These are phyloP conservation scores for Eristalinus aeneus DNA, from an alignment of 2,888 invertebrate species.

Conservation along the genomic window DNA sequence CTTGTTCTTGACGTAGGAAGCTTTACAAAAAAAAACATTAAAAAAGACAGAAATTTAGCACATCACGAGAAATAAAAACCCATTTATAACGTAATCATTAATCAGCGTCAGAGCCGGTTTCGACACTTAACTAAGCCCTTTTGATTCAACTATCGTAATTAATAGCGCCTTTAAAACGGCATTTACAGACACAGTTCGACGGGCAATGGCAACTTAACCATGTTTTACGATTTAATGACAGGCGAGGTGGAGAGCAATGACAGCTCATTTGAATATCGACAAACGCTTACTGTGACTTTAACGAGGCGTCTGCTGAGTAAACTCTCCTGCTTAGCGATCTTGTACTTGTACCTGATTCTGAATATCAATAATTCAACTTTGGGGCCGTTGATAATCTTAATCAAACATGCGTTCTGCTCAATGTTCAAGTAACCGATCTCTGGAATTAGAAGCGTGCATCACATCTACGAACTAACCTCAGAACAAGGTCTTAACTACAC, in stretches of 20 bases:
- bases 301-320: too few relatives aligned
- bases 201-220: neutral
- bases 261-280: neutral
- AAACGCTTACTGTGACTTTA: neutral
- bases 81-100: neutral
- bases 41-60: neutral
- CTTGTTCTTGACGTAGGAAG: neutral
- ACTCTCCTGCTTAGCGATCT: too few relatives aligned
- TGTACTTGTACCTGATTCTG: neutral
- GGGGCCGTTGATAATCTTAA: too few relatives aligned
- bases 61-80: neutral
- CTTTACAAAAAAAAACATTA: neutral
- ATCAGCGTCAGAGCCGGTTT: neutral
- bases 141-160: neutral
- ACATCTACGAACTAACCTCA: conserved; percentile 14
- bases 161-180: neutral
- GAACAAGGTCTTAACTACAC: conserved; percentile 21
- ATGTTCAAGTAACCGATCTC: neutral
- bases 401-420: neutral
- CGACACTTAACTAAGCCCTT: neutral
- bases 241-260: neutral
- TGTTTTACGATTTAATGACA: neutral
- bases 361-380: neutral
- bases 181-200: neutral
- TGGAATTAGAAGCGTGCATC: neutral